Percentiles rank a stretch among this genome's conserved stretches.
phyloP scores from a whole-genome alignment of 2,113 vertebrate genomes.

The Podilymbus podiceps region DNA sequence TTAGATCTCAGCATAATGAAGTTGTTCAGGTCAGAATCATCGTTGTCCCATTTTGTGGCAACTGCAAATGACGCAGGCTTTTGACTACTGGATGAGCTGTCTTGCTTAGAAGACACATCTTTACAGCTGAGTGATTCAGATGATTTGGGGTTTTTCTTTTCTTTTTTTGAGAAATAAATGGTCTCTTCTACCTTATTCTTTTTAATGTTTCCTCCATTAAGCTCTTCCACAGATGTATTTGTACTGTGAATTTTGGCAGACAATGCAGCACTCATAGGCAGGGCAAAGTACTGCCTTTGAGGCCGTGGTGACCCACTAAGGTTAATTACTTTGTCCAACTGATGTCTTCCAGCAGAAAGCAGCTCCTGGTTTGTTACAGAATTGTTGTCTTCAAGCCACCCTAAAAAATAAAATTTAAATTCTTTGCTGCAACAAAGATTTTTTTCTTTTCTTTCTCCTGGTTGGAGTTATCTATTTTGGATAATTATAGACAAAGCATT shows the following conservation, averaged over 20 bases:
- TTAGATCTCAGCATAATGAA: slow-evolving; percentile 78
- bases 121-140: background rate
- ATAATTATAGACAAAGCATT: background rate
- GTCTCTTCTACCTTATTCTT: slow-evolving; percentile 33
- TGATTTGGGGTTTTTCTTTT: background rate
- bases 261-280: background rate
- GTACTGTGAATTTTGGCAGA: background rate
- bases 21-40: slow-evolving; percentile 70
- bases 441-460: background rate
- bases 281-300: background rate
- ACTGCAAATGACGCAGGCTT: background rate
- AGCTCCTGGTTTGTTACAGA: background rate
- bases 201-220: background rate
- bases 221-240: background rate
- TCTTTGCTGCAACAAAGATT: background rate
- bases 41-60: background rate
- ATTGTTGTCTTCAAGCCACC: slow-evolving; percentile 41
- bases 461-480: background rate
- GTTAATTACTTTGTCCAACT: background rate
- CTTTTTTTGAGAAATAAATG: background rate
- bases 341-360: background rate
- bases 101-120: background rate
- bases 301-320: background rate
- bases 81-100: background rate
- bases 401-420: slow-evolving; percentile 57